phyloP scores from a whole-genome alignment of 2,797 vertebrate species.

The Paratrypauchen microcephalus region DNA sequence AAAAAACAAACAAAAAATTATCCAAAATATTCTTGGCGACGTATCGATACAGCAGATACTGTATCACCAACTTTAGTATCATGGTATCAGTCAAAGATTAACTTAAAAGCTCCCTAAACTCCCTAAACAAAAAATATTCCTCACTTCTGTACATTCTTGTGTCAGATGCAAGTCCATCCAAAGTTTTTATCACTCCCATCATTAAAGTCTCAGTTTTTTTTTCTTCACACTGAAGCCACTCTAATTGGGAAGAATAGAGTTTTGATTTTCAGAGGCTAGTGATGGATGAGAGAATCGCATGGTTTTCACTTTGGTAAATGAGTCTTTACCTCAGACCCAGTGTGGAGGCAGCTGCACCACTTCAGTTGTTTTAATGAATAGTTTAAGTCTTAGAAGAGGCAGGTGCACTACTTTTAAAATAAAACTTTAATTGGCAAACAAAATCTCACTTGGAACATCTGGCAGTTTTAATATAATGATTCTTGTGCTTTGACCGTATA shows the following conservation, averaged over 20 bases:
- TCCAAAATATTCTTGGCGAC: too few relatives aligned
- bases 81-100: too few relatives aligned
- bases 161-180: slow-evolving; percentile 6
- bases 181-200: not conserved
- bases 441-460: not conserved
- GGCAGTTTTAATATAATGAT: not conserved
- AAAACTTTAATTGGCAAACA: not conserved
- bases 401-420: not conserved
- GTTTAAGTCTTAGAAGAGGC: not conserved
- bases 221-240: not conserved
- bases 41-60: too few relatives aligned
- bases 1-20: too few relatives aligned
- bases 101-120: not conserved
- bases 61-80: too few relatives aligned
- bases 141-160: not conserved
- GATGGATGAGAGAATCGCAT: slow-evolving; percentile 45
- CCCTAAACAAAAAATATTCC: not conserved
- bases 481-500: not conserved
- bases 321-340: slow-evolving; percentile 5
- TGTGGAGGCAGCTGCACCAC: slow-evolving; percentile 48
- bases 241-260: slow-evolving; percentile 25
- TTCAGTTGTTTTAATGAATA: not conserved
- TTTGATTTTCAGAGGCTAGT: slow-evolving; percentile 28
- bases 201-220: slow-evolving; percentile 11
- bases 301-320: slow-evolving; percentile 35